Conservation (phyloP, 1,140 invertebrate genomes). For the Amphibalanus amphitrite region DNA sequence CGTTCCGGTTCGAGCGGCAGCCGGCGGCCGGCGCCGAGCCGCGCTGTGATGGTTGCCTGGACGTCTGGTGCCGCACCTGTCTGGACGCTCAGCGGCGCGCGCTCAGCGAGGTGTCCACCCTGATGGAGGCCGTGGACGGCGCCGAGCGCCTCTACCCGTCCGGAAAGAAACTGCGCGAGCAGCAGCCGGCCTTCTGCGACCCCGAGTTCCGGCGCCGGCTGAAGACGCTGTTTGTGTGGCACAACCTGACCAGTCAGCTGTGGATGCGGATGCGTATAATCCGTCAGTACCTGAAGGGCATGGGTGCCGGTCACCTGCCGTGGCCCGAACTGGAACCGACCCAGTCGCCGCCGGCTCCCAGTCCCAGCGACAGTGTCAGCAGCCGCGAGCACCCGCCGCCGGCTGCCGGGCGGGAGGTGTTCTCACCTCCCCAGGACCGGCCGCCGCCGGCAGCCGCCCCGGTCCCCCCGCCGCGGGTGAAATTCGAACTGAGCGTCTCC, state of each 20-base stretch:
- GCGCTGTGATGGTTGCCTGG: constrained; percentile 37
- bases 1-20: constrained; percentile 47
- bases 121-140: constrained; percentile 50
- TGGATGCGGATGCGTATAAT: constrained; percentile 59
- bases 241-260: constrained; percentile 69
- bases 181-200: constrained; percentile 51
- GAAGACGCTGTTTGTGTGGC: constrained; percentile 71
- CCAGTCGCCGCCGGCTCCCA: not conserved
- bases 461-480: too few species aligned
- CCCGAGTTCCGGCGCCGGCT: constrained; percentile 44
- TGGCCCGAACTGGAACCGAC: constrained; percentile 24
- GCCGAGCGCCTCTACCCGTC: constrained; percentile 66
- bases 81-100: constrained; percentile 47
- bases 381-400: constrained; percentile 2
- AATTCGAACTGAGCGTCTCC: too few species aligned
- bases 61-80: constrained; percentile 48
- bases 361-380: not conserved
- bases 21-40: constrained; percentile 10
- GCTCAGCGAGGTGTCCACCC: constrained; percentile 46
- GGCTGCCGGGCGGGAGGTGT: constrained; percentile 2
- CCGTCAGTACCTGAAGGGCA: constrained; percentile 47
- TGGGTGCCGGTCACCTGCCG: constrained; percentile 22
- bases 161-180: constrained; percentile 48
- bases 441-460: too few species aligned
- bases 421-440: not conserved